Evolutionary conservation across 2,797 vertebrate species (phyloP), one percentile per base, ranked within the genome.

Genomic region (Sebastes itinus): DNA sequence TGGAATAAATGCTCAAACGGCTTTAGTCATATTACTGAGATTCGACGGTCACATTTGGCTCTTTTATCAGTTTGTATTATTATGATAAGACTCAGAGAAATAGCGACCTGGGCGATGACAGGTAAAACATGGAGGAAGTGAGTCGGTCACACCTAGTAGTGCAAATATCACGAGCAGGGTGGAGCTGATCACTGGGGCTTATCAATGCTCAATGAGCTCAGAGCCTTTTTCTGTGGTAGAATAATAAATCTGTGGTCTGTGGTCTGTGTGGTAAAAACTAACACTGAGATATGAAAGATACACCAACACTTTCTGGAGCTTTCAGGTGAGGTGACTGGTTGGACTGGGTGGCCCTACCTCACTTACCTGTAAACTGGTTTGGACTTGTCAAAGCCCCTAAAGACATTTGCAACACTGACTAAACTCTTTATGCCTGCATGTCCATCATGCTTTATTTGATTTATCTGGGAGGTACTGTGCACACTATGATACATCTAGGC

Each of bases 11-110:
- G 32, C 65, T 62, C 33, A 68, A 23, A 56, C 32, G 12, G 35
- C 35, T 38, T 38, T 38, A 63, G 22, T 10, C 62, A 28, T 49
- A 49, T 49, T 8, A 35, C 32, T 11, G 60, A n/a, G 60, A 27
- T 33, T 10, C 11, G 22, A 30, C 22, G 67, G 49, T 82, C 76
- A 61, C 65, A 73, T 81, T 80, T 33, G 54, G 12, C 66, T 82
- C 46, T 46, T 42, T 32, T 64, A 72, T 81, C 81, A n/a, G 46
- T 9, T 16, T 94, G 78, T 83, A 94, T 94, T 84, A 92, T 95
- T 90, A 75, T 62, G 83, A 88, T 88, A 80, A 91, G 86, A 84
- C 59, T 74, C 85, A 60, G 77, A 81, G 72, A 85, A 72, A 70
- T 4, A 7, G 72, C 27, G 61, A 83, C 68, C 78, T 54, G 80